Base-by-base conservation (phyloP, 1,140 invertebrate genomes). In the Dendrolimus kikuchii region DNA sequence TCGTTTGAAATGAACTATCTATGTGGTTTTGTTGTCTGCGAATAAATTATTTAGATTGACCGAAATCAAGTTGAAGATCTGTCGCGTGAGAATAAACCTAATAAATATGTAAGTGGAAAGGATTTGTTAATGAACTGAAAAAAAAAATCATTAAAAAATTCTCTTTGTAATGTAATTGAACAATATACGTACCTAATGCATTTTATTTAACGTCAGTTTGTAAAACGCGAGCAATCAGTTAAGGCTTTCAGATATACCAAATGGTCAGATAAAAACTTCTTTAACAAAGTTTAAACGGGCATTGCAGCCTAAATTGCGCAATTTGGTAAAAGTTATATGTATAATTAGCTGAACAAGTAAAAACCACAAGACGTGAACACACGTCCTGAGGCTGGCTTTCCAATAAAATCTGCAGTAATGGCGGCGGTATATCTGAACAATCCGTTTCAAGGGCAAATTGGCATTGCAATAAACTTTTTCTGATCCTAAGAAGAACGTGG, bases 21-120 rank as follows among this genome's bases (percentile, higher is more conserved):
- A 64, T 68, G 70, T 62, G 68, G 68, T 74, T 72, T 42, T 40
- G 44, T 69, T 56, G 58, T 50, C 64, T 53, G 62, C 59, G 68
- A 72, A 78, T 81, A 77, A 63, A 71, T 77, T 77, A 80, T 59
- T 63, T 56, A 48, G 55, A 64, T 64, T 72, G 64, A 71, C 71
- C 71, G 69, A 72, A 66, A 68, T 68, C 59, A 57, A 23, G 23
- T 59, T 63, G 59, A 58, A 60, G 53, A 51, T 62, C 63, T 68
- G 63, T 68, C 60, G 68, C 77, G 77, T 78, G 77, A 77, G 77
- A 81, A 78, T 63, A 56, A 64, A 59, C 46, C 60, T 66, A 67
- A 62, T 55, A 49, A 74, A 67, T 56, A 71, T 58, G 41, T 47
- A 61, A 62, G 57, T 55, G 59, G 58, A 62, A 63, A 65, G 67